Evolutionary conservation across 2,113 vertebrate genomes (phyloP).

Genomic region (Baryphthengus martii): DNA sequence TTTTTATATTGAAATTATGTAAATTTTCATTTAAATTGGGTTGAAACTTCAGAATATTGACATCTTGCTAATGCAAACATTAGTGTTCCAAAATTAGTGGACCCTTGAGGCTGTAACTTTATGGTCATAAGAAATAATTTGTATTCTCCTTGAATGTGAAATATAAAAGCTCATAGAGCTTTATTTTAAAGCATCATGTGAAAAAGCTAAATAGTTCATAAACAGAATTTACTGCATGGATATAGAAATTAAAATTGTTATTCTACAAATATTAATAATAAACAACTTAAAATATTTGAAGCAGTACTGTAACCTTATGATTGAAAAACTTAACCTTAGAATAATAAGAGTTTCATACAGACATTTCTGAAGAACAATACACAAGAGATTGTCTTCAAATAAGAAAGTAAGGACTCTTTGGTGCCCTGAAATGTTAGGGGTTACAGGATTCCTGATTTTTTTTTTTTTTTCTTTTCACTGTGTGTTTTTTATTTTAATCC

Average conservation of each 20-base stretch:
- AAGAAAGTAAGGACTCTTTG: neutral
- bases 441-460: neutral
- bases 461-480: neutral
- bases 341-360: neutral
- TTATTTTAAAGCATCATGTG: neutral
- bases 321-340: neutral
- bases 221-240: neutral
- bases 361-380: neutral
- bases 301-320: neutral
- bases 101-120: neutral
- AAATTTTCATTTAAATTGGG: neutral
- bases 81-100: neutral
- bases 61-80: neutral
- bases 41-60: neutral
- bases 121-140: neutral
- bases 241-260: neutral
- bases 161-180: neutral
- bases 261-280: neutral
- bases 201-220: neutral
- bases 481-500: neutral
- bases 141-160: neutral
- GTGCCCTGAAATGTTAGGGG: neutral
- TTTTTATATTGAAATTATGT: neutral
- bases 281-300: neutral
- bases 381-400: neutral